phyloP scores from a whole-genome alignment of 2,113 vertebrate genomes.

The Gorsachius goisagi region DNA sequence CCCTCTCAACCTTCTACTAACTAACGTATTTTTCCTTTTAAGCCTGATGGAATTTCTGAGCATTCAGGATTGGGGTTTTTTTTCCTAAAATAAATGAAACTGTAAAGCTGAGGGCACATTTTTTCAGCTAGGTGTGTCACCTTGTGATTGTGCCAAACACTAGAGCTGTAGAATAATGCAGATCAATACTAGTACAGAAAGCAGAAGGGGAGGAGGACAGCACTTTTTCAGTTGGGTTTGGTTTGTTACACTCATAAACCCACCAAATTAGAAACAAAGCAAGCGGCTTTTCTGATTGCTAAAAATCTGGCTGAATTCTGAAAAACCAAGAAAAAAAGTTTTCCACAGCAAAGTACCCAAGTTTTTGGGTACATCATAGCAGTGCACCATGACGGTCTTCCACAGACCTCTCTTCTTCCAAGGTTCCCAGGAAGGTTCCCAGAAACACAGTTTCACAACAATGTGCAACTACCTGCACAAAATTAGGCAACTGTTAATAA shows the following conservation, averaged over 20 bases:
- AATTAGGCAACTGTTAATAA: not conserved
- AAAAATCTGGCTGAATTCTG: not conserved
- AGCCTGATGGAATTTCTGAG: not conserved
- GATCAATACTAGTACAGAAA: not conserved
- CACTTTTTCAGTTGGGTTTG: not conserved
- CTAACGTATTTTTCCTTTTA: not conserved
- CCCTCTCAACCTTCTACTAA: not conserved
- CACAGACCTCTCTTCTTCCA: not conserved
- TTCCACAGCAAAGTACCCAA: not conserved
- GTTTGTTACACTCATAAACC: not conserved
- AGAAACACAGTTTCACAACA: not conserved
- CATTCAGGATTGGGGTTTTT: not conserved
- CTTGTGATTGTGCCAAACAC: not conserved
- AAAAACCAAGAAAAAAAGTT: not conserved
- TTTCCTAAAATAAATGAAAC: not conserved
- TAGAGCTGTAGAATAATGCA: not conserved
- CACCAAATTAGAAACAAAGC: not conserved
- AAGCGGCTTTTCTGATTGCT: not conserved
- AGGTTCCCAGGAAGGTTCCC: not conserved
- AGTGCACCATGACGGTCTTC: not conserved
- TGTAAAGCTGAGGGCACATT: not conserved
- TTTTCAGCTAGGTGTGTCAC: not conserved
- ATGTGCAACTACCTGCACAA: not conserved
- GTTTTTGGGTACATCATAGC: not conserved
- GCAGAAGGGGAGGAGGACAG: not conserved